Evolutionary conservation across 2,113 vertebrate genomes (phyloP), one percentile per base, ranked within the genome.

Genomic region (Silurus glanis): DNA sequence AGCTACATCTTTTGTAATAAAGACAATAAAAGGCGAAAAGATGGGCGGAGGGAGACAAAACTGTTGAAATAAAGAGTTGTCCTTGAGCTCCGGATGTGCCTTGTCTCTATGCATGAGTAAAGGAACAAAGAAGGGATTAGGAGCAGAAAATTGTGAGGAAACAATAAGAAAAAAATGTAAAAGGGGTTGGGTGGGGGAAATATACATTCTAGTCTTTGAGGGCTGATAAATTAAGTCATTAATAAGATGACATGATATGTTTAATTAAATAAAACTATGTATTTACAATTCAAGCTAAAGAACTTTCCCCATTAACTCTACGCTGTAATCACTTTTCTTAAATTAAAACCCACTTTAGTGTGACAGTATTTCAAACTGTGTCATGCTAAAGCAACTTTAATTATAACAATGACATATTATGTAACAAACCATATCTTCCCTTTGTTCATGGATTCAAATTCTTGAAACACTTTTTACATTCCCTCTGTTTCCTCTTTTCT

Each of bases 341-440:
- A 88, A 85, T 89, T 81, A 79, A 69, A n/a, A 82, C 51, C 67
- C 59, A 83, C 66, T 58, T 47, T 82, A 59, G 81, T 28, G 55
- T 86, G 83, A 81, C 85, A 79, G 83, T 75, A 53, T 58, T 47
- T 45, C 2, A 56, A 45, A 83, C 75, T 56, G 80, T 45, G 51
- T 75, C 59, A 83, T 69, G 83, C 85, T 37, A 79, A 83, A 79
- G 74, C 80, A 85, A 69, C 59, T 88, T 88, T 59, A 72, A 78
- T 88, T 87, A 85, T 56, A 72, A 66, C 53, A 83, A 62, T 58
- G 45, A 75, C 58, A 71, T 55, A 55, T 82, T 82, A 71, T 6
- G 62, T 83, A 76, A 58, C 25, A 78, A 80, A 45, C 25, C 28
- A 16, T 49, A 62, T 72, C 55, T 83, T 75, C 16, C 14, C 23